Evolutionary conservation across 2,113 vertebrate species (phyloP).

Genomic region (Chloebia gouldiae): DNA sequence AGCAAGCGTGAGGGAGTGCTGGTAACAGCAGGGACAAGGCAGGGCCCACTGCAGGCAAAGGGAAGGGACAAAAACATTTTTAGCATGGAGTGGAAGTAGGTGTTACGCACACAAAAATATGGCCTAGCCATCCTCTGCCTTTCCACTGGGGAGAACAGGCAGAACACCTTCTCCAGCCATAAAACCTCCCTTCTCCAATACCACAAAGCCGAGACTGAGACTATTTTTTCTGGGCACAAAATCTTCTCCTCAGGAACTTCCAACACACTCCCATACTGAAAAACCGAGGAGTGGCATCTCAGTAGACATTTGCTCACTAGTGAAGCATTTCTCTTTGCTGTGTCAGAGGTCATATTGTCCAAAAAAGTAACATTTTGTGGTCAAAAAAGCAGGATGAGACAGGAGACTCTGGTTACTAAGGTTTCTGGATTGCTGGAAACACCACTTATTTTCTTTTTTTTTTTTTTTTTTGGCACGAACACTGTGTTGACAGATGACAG

Average conservation of each 20-base stretch:
- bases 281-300: not conserved
- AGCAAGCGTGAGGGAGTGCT: not conserved
- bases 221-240: not conserved
- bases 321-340: not conserved
- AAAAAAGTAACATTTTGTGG: conserved; percentile 14
- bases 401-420: not conserved
- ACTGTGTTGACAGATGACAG: conserved; percentile 5
- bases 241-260: not conserved
- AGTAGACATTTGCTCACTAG: not conserved
- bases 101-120: not conserved
- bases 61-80: not conserved
- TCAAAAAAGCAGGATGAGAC: conserved; percentile 17
- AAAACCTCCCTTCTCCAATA: not conserved
- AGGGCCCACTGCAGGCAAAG: not conserved
- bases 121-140: not conserved
- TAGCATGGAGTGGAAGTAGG: not conserved
- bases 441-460: not conserved
- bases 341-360: conserved; percentile 1
- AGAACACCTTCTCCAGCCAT: not conserved
- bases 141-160: not conserved
- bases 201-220: not conserved
- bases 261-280: not conserved
- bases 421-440: not conserved
- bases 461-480: not conserved
- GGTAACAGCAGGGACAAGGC: not conserved